Base-by-base conservation (phyloP, 2,888 invertebrate species). In the Hemaris fuciformis region DNA sequence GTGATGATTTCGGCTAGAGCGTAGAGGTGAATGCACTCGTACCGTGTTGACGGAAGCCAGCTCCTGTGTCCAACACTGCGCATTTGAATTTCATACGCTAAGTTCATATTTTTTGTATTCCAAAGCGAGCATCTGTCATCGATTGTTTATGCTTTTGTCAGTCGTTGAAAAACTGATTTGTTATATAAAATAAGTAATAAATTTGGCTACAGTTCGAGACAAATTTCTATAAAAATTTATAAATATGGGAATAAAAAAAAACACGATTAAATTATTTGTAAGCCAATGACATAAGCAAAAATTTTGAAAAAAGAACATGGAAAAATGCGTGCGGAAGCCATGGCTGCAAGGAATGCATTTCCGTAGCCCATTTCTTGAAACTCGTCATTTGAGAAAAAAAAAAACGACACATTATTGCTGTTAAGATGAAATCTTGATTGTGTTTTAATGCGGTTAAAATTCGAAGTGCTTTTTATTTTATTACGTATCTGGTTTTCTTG, bases 41-140 rank as follows among this genome's bases (percentile, higher is more conserved):
- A 65, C 64, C 68, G 64, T 87, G 84, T 86, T 87, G 83, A 83
- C 85, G 87, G 85, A 61, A 61, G 48, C 56, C 53, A 41, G 61
- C 63, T 66, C 71, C 62, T 68, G 67, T 67, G 69, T 70, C 69
- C 74, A 72, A 71, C 68, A 73, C 70, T 67, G 70, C 67, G 64
- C 68, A 85, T 87, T 81, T 83, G 77, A 85, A 88, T 79, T 83
- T 81, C 78, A 79, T 76, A 69, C 70, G 31, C 48, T 53, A 18
- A 15, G 8, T 53, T 31, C 53, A 18, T 53, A 25, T 31, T 31
- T 43, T 18, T 53, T 53, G 27, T 53, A 20, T 31, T 31, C 1
- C 31, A 10, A 53, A 53, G 25, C 10, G 18, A 4, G 18, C 18
- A 18, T 13, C 23, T 31, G 27, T 27, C 18, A 53, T 15, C 18